phyloP scores from a whole-genome alignment of 1,140 invertebrate species.

The Helicoverpa zea region DNA sequence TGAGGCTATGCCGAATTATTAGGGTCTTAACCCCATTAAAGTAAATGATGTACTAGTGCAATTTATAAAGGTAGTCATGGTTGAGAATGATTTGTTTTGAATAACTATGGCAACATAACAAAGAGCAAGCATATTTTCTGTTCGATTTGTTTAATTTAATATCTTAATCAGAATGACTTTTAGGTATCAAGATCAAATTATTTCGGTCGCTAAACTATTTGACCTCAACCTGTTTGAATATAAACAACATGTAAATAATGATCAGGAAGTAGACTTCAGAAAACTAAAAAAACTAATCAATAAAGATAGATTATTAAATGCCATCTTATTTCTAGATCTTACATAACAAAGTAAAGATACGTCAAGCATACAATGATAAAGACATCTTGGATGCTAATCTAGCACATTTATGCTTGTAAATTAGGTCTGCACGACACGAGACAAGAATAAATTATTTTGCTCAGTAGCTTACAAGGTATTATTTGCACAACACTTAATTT shows the following conservation, averaged over 20 bases:
- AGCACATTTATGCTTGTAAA: conserved; percentile 29
- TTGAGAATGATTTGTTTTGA: no score
- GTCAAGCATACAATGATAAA: background rate
- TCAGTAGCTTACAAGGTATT: background rate
- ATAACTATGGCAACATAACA: no score
- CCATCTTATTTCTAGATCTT: conserved; percentile 14
- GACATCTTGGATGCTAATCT: background rate
- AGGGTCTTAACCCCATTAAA: background rate
- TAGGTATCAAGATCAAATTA: no score
- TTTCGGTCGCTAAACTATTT: no score
- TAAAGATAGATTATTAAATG: background rate
- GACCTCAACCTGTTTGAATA: no score
- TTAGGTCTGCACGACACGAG: conserved; percentile 20
- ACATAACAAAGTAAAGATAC: background rate
- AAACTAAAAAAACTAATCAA: background rate
- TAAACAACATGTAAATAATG: background rate
- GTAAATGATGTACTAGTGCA: background rate
- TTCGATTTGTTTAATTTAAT: no score
- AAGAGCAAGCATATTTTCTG: no score
- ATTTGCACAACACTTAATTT: background rate
- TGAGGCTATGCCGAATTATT: background rate
- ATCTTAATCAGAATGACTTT: no score
- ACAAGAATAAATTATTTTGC: conserved; percentile 27
- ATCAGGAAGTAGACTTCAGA: background rate
- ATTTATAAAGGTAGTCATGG: no score